Conservation (phyloP, 2,888 invertebrate genomes). For the Alcis repandata region DNA sequence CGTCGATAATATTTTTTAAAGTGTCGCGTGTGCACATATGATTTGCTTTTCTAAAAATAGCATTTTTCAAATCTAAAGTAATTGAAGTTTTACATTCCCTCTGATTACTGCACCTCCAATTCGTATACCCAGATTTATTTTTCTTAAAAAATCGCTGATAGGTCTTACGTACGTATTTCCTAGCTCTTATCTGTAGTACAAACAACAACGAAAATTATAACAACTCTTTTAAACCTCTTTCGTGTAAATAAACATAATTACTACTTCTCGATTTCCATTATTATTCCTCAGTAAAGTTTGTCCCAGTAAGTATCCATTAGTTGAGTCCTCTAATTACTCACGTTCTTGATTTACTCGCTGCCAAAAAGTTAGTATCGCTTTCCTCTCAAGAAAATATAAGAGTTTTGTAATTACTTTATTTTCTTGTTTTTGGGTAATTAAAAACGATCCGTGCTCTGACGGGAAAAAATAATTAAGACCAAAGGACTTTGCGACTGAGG, state of each 20-base stretch:
- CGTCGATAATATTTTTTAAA: no score
- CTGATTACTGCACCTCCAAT: no score
- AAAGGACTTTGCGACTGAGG: constrained; percentile 22
- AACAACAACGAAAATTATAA: no score
- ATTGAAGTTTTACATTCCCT: no score
- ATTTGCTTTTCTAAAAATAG: no score
- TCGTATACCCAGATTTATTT: no score
- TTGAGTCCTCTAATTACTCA: constrained; percentile 47
- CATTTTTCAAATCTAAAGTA: no score
- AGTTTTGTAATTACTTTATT: constrained; percentile 53
- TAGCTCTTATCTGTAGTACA: no score
- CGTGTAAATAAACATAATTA: not conserved
- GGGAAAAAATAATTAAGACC: constrained; percentile 40
- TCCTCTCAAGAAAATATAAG: constrained; percentile 48
- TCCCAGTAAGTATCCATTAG: constrained; percentile 30
- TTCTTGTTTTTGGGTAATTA: constrained; percentile 50
- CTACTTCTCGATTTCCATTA: not conserved
- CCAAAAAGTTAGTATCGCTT: constrained; percentile 52
- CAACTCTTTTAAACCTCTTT: no score
- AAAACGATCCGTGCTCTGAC: constrained; percentile 35
- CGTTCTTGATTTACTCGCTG: constrained; percentile 46
- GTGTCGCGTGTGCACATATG: no score
- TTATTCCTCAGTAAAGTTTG: not conserved
- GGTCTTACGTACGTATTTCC: no score
- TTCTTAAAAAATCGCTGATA: no score